These are phyloP conservation scores for Rhadina sibilatrix DNA, from an alignment of 2,113 vertebrate species.

Conservation along the genomic window DNA sequence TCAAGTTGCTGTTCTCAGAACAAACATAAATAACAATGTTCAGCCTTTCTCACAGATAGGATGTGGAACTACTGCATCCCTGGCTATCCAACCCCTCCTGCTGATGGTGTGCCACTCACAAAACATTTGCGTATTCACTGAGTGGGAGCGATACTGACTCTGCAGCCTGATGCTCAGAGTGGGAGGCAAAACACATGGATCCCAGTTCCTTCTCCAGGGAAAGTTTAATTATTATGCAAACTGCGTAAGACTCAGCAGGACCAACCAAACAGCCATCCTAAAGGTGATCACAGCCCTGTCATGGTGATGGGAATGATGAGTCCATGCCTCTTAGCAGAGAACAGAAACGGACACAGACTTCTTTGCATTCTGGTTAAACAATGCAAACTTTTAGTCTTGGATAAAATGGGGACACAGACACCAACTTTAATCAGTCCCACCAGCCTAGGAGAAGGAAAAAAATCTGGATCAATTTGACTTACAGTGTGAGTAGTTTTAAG, in stretches of 20 bases:
- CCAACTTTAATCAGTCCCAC: neutral
- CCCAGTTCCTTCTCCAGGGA: neutral
- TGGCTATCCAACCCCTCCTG: neutral
- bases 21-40: neutral
- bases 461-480: neutral
- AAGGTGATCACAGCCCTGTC: neutral
- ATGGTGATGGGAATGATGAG: neutral
- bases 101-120: neutral
- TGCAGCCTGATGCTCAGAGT: conserved; percentile 17
- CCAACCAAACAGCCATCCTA: neutral
- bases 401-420: neutral
- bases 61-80: neutral
- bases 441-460: neutral
- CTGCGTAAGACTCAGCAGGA: neutral
- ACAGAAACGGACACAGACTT: neutral
- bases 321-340: neutral
- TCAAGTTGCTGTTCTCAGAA: neutral
- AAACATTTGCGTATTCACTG: neutral
- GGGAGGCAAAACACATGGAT: conserved; percentile 36
- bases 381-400: neutral
- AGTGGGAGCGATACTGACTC: conserved; percentile 24
- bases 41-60: neutral
- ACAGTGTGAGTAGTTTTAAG: neutral
- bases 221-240: neutral
- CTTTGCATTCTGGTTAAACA: neutral